Evolutionary conservation across 2,888 invertebrate species (phyloP), one percentile per base, ranked within the genome.

Genomic region (Anagyrus pseudococci): DNA sequence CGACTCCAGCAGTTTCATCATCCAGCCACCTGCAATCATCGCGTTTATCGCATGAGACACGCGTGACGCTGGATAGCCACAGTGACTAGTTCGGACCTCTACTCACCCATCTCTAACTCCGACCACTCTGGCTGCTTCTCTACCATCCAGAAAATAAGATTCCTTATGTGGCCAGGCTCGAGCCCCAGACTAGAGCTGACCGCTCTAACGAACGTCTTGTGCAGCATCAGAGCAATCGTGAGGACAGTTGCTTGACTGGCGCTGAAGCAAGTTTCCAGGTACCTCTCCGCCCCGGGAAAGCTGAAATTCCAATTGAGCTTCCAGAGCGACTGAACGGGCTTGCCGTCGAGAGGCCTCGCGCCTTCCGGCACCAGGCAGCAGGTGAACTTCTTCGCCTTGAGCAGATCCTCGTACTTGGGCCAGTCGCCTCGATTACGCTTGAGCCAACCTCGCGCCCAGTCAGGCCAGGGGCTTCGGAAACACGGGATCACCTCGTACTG

Each of bases 281-380:
- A 90, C 23, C 88, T 84, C 77, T 93, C 92, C 0, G 90, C 92
- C 58, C 88, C 87, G 0, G 92, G 91, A 74, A 92, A 93, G 43
- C 86, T 85, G 2, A 93, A 83, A 77, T 88, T 89, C 93, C 93
- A 94, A 77, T 93, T 91, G 67, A 59, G 58, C 20, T 56, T 44
- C 57, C 57, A 53, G 2, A 48, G 48, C 1, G 33, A 26, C 1
- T 7, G 64, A 55, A 1, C 20, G 22, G 2, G 86, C 85, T 57
- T 85, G 83, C 2, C 6, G 10, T 48, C 87, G 83, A 50, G 19
- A 0, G 20, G 23, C 2, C 47, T 25, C 76, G 86, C 89, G 7
- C 91, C 90, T 66, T 88, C 82, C 0, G 93, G 93, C 13, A 91
- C 84, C 25, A 91, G 80, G 67, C 89, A 85, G 71, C 89, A 91